Conservation (phyloP, 2,888 invertebrate species). For the Hemicrepidius hirtus region DNA sequence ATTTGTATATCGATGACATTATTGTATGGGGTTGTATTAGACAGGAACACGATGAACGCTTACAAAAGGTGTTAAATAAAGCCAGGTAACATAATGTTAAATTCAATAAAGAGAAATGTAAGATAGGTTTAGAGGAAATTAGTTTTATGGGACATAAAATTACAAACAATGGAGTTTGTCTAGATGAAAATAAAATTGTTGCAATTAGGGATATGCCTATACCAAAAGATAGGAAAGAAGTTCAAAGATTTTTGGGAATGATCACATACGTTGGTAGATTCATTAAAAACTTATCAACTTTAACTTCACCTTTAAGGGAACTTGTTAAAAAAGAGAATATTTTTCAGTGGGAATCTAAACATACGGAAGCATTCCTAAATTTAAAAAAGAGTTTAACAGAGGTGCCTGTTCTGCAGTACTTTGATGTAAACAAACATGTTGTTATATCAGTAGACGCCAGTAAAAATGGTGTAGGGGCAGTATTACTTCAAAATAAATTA, state of each 20-base stretch:
- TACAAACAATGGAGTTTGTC: not conserved
- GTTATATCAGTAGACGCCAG: not conserved
- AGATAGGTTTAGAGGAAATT: not conserved
- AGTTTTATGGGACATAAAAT: not conserved
- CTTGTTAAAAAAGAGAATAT: not conserved
- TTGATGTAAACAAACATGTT: not conserved
- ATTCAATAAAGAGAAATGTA: no score
- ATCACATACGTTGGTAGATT: no score
- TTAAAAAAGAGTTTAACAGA: no score
- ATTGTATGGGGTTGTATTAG: conserved; percentile 16
- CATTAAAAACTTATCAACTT: not conserved
- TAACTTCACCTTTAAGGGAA: not conserved
- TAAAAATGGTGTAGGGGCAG: not conserved
- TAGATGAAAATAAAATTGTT: no score
- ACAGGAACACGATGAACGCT: conserved; percentile 15
- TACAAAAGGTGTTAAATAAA: not conserved
- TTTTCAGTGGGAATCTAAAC: no score
- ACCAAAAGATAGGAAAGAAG: no score
- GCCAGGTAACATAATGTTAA: no score
- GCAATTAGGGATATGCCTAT: no score
- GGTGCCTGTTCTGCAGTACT: not conserved
- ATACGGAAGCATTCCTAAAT: no score
- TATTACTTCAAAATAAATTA: not conserved
- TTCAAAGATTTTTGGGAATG: no score
- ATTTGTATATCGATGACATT: conserved; percentile 21